Evolutionary conservation across 1,140 invertebrate species (phyloP), one percentile per base, ranked within the genome.

Genomic region (Rhizoglyphus robini): DNA sequence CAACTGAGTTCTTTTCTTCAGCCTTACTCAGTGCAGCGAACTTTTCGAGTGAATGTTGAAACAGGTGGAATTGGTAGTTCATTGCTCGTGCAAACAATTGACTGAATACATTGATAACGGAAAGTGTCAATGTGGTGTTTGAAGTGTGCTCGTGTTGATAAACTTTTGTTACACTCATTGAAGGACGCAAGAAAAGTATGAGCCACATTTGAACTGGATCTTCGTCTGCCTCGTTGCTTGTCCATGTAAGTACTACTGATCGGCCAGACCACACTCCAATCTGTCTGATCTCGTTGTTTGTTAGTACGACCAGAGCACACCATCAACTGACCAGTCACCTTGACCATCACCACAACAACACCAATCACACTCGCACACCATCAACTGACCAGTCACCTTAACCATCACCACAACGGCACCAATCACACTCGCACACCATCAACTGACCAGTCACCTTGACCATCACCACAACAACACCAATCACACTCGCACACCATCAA

Each of bases 101-200:
- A 46, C 11, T 27, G n/a, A 27, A n/a, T n/a, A 46, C 58, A 60
- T 46, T 60, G 15, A 27, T 60, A 32, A 46, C 58, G 36, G 29
- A 23, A 60, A 11, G 58, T 60, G 29, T 60, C 58, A 32, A 29
- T 13, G 29, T 60, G 58, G 1, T 34, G 32, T 46, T 60, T 60
- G 11, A 60, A 46, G 11, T 20, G 8, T 60, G n/a, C 36, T 60
- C 15, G 15, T 60, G 15, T 15, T 60, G 58, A 32, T 20, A 60
- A 60, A 60, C 29, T 60, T 60, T 32, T 32, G 29, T 2, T 27
- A 46, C 58, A 60, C 29, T 60, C 27, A 3, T 27, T 32, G 29
- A 29, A 60, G 13, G 36, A 41, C 18, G 15, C 36, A 18, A 29
- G 15, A 32, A n/a, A n/a, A n/a, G n/a, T n/a, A n/a, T n/a, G n/a